Conservation (phyloP, 2,797 vertebrate species). For the Ctenopoma multispine region DNA sequence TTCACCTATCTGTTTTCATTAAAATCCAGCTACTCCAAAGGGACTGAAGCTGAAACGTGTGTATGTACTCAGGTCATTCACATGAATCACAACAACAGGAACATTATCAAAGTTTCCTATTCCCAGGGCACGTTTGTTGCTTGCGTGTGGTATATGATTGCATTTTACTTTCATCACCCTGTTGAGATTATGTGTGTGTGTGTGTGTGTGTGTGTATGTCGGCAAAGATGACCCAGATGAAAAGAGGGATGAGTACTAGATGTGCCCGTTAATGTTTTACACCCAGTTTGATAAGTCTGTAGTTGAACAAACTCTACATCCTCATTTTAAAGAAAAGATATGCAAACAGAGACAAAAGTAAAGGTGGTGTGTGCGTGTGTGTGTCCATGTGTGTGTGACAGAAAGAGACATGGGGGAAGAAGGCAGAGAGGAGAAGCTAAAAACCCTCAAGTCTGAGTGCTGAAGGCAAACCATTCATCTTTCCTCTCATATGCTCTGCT, state of each 20-base stretch:
- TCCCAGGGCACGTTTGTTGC: constrained; percentile 39
- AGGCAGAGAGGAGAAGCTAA: constrained; percentile 18
- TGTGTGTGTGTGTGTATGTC: constrained; percentile 41
- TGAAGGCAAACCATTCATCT: constrained; percentile 78
- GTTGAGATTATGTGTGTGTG: constrained; percentile 40
- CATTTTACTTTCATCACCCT: constrained; percentile 79
- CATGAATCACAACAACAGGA: constrained; percentile 30
- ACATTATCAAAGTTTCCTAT: constrained; percentile 50
- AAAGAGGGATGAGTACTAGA: constrained; percentile 55
- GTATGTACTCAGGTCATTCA: constrained; percentile 33
- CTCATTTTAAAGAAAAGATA: constrained; percentile 33
- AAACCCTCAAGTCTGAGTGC: constrained; percentile 69
- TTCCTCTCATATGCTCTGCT: constrained; percentile 75
- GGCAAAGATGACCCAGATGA: constrained; percentile 70
- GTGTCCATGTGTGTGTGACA: background rate
- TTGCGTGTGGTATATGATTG: constrained; percentile 70
- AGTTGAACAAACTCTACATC: constrained; percentile 33
- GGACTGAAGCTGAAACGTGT: constrained; percentile 13
- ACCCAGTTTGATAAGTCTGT: constrained; percentile 28
- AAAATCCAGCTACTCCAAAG: constrained; percentile 20
- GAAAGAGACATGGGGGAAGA: background rate
- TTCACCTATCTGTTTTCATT: constrained; percentile 51
- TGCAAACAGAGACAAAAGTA: constrained; percentile 22
- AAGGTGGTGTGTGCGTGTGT: constrained; percentile 16
- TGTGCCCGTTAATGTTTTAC: too few species aligned